Percentiles rank a stretch among this genome's conserved stretches.
Conservation (phyloP, 2,888 invertebrate genomes). For the Phlogophora meticulosa region DNA sequence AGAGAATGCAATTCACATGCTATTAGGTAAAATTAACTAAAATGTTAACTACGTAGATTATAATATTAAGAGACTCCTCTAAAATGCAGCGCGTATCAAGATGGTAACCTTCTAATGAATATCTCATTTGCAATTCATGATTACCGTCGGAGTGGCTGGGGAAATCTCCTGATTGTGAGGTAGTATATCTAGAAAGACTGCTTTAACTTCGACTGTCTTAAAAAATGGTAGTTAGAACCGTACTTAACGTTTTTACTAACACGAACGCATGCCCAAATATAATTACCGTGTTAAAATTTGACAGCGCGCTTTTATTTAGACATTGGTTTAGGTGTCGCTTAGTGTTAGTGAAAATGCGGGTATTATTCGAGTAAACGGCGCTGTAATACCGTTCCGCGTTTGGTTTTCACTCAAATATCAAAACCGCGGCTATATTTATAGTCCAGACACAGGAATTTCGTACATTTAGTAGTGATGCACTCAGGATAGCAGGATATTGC, state of each 20-base stretch:
- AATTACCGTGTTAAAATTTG: no score
- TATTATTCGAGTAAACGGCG: constrained; percentile 26
- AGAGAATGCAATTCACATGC: constrained; percentile 45
- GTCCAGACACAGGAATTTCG: constrained; percentile 41
- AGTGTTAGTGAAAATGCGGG: no score
- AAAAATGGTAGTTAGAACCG: constrained; percentile 27
- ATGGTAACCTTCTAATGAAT: constrained; percentile 44
- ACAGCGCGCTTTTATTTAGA: no score
- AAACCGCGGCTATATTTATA: constrained; percentile 56
- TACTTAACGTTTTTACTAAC: no score
- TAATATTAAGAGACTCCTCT: constrained; percentile 29
- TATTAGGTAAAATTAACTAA: constrained; percentile 37
- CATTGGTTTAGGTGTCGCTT: no score
- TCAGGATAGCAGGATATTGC: constrained; percentile 55
- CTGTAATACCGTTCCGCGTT: constrained; percentile 10
- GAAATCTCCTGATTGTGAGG: constrained; percentile 17
- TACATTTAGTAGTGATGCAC: constrained; percentile 39
- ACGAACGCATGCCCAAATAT: no score
- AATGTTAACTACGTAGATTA: constrained; percentile 38
- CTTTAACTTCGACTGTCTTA: constrained; percentile 13
- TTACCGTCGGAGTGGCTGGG: constrained; percentile 26
- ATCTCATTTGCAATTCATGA: constrained; percentile 56
- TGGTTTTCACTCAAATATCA: constrained; percentile 20
- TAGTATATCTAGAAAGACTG: constrained; percentile 33
- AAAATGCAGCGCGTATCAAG: constrained; percentile 36